Evolutionary conservation across 2,888 invertebrate species (phyloP), one percentile per base, ranked within the genome.

Genomic region (Sabatieria punctata): DNA sequence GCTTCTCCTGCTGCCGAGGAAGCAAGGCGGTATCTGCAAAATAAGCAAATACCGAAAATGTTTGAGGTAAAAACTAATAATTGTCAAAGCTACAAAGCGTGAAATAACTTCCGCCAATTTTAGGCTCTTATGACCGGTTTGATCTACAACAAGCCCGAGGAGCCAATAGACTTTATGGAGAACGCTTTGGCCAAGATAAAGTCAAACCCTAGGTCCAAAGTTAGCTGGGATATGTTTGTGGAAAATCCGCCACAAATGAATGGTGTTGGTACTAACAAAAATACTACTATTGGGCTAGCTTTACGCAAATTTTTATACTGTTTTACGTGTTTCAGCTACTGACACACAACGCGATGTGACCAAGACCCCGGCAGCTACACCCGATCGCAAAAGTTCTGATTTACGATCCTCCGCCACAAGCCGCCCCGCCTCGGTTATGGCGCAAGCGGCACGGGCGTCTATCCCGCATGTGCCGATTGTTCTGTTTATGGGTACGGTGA

Each of bases 41-140:
- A 61, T 51, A 61, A 69, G 54, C 61, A 65, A 42, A 67, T 71
- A 23, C 71, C 71, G 36, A 67, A 67, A 44, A 60, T 71, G 21
- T 71, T 71, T 58, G 71, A 71, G 66, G 71, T 71, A 52, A 54
- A 18, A 24, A 25, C 13, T n/a, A n/a, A n/a, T 15, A 4, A 45
- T 4, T 19, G 19, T 43, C 4, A 43, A 8, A 13, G 13, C 8
- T 8, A 27, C 23, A 19, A 11, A 18, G 24, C 19, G 25, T 11
- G 13, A 3, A n/a, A n/a, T n/a, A n/a, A n/a, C n/a, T n/a, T n/a
- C n/a, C n/a, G n/a, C n/a, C n/a, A n/a, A n/a, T 57, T 53, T 25
- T 58, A 71, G 71, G 68, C 70, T 49, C 55, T 71, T 36, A 71
- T 71, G 71, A 72, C 71, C 27, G 71, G 71, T 2, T 53, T 71